Conservation (phyloP, 2,888 invertebrate genomes). For the Oxytorus armatus region DNA sequence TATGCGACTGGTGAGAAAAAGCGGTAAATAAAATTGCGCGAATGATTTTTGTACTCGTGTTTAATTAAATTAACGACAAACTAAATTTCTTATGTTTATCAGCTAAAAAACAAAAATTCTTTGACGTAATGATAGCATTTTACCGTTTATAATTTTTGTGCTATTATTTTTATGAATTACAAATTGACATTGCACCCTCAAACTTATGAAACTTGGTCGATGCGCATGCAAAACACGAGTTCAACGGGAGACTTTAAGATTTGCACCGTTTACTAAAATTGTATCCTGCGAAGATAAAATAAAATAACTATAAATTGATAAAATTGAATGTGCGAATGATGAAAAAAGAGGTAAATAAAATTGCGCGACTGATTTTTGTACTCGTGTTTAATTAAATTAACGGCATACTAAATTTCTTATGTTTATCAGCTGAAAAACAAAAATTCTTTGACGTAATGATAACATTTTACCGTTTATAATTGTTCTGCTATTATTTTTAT, state of each 20-base stretch:
- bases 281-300: not conserved
- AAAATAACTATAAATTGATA: not conserved
- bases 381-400: not conserved
- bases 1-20: too few relatives aligned
- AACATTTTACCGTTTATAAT: not conserved
- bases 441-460: not conserved
- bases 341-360: too few relatives aligned
- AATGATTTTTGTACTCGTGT: too few relatives aligned
- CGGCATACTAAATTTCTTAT: not conserved
- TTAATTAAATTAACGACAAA: not conserved
- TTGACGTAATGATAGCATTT: not conserved
- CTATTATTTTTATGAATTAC: conserved; percentile 17
- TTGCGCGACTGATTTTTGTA: too few relatives aligned
- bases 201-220: not conserved
- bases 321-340: too few relatives aligned
- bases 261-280: too few relatives aligned
- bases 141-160: not conserved
- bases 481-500: not conserved
- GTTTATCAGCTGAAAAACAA: not conserved
- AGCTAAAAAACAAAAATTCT: not conserved
- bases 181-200: conserved; percentile 6
- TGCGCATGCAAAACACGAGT: not conserved
- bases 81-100: not conserved
- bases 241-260: too few relatives aligned
- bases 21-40: too few relatives aligned